Conservation (phyloP, 2,113 vertebrate species). For the Ptilonorhynchus violaceus region DNA sequence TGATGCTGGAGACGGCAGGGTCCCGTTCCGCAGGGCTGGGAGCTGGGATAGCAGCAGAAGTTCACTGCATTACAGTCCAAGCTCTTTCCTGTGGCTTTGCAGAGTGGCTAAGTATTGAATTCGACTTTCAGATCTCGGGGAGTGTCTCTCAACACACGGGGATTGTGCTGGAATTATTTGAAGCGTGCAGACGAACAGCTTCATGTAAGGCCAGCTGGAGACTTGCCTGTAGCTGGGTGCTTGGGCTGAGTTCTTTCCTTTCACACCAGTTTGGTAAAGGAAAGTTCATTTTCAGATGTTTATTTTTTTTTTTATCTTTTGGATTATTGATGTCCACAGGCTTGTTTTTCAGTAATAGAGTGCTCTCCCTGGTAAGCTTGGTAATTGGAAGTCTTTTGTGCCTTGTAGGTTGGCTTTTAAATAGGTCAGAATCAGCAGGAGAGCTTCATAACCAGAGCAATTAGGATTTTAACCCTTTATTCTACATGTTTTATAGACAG, state of each 20-base stretch:
- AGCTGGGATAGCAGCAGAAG: not conserved
- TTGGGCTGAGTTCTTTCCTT: constrained; percentile 23
- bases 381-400: constrained; percentile 51
- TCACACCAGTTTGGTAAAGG: not conserved
- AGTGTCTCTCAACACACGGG: not conserved
- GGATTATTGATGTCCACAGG: constrained; percentile 8
- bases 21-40: not conserved
- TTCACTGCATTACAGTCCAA: not conserved
- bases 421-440: constrained; percentile 69
- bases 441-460: constrained; percentile 59
- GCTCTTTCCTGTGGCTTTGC: constrained; percentile 22
- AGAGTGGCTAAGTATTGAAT: constrained; percentile 51
- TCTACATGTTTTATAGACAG: not conserved
- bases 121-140: constrained; percentile 17
- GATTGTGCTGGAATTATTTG: not conserved
- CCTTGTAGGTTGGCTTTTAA: constrained; percentile 62
- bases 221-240: not conserved
- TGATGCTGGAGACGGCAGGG: not conserved
- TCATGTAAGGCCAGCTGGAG: not conserved
- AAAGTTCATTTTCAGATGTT: not conserved
- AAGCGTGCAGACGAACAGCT: not conserved
- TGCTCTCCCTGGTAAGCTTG: not conserved
- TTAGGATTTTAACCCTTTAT: constrained; percentile 66
- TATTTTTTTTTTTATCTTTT: not conserved
- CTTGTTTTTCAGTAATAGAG: constrained; percentile 29